Evolutionary conservation across 2,113 vertebrate species (phyloP), one percentile per base, ranked within the genome.

Genomic region (Bambusicola thoracicus): DNA sequence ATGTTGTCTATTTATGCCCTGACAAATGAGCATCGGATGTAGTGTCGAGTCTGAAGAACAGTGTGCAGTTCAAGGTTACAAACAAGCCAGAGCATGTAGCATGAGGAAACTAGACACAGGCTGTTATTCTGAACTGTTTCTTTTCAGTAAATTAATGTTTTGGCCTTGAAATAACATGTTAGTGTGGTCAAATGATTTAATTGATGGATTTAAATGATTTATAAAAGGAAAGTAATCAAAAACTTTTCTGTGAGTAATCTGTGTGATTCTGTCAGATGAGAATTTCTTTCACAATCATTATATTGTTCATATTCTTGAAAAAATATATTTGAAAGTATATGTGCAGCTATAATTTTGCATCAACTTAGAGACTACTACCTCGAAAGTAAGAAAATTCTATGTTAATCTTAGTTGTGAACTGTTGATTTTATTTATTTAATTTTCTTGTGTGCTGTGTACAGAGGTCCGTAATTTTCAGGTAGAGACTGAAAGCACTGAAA

Each of bases 1-100:
- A 11, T 97, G 96, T 97, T 98, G 97, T 98, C 95, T 97, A 58
- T 95, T 97, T 94, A 97, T 97, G 91, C 84, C 92, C 74, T 94
- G 95, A 95, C 97, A 98, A 97, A 98, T 96, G 94, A 96, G 94
- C 77, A 95, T 98, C 97, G 95, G 97, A 98, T 98, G 92, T 87
- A 78, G 81, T 55, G 89, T 81, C 80, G 92, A 95, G 97, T 90
- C 97, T 96, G 40, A 90, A 98, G 97, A 97, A 83, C 97, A 97
- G 97, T 87, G 68, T 96, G 97, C 92, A 93, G 95, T 98, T 98
- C 96, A 98, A 97, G 97, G 95, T 97, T 96, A 74, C 82, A 79
- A 89, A 62, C 92, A 81, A 95, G 91, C 82, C 78, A 6, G 5
- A 76, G 88, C 93, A 73, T 80, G 82, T 56, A 78, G 94, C 58